Percentiles rank a stretch among this genome's conserved stretches.
Conservation (phyloP, 2,113 vertebrate genomes). For the Rhinolophus sinicus region DNA sequence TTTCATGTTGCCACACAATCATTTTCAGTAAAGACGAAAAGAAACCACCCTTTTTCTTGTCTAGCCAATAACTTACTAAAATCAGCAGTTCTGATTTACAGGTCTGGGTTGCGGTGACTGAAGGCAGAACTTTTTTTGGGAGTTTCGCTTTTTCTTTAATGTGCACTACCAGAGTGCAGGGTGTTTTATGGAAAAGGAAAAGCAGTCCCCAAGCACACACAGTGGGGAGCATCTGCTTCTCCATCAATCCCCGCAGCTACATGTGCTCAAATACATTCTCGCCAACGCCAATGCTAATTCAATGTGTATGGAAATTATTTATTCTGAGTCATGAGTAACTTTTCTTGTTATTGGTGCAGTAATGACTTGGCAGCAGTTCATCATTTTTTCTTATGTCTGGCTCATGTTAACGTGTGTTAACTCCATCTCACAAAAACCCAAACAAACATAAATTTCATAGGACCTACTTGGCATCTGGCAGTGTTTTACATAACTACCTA, state of each 20-base stretch:
- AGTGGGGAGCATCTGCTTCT: accelerated
- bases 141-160: neutral
- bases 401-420: constrained; percentile 55
- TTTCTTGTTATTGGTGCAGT: constrained; percentile 66
- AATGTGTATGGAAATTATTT: constrained; percentile 69
- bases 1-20: neutral
- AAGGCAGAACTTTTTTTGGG: neutral
- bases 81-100: neutral
- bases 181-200: neutral
- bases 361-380: constrained; percentile 55
- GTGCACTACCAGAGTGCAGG: neutral
- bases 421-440: constrained; percentile 51
- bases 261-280: accelerated
- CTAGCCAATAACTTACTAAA: neutral
- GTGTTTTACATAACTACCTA: neutral
- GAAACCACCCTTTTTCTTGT: constrained; percentile 26
- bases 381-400: constrained; percentile 56
- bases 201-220: accelerated
- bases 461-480: constrained; percentile 10
- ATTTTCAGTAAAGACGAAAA: constrained; percentile 23
- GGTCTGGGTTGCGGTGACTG: neutral
- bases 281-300: constrained; percentile 13
- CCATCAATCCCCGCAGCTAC: neutral
- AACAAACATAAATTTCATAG: constrained; percentile 43
- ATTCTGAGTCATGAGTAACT: constrained; percentile 75